Evolutionary conservation across 2,797 vertebrate species (phyloP).

Genomic region (Microctenopoma steveboyesi): DNA sequence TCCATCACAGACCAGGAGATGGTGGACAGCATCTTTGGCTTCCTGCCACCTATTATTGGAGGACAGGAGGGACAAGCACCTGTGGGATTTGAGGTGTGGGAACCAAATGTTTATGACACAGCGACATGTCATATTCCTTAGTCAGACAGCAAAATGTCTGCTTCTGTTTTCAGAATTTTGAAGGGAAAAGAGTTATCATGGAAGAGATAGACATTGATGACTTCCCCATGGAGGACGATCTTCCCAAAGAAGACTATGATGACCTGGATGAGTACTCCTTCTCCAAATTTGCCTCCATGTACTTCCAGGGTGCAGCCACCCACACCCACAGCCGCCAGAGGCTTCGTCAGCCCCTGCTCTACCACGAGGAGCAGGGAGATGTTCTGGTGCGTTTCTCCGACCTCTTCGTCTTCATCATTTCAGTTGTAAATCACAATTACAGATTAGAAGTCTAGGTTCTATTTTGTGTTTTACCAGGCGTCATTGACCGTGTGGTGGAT

Average conservation of each 20-base stretch:
- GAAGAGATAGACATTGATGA: slow-evolving; percentile 91
- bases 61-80: slow-evolving; percentile 88
- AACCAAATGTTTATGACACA: background rate
- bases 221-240: slow-evolving; percentile 79
- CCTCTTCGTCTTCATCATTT: background rate
- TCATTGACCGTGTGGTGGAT: slow-evolving; percentile 91
- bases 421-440: background rate
- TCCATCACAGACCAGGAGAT: slow-evolving; percentile 87
- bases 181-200: slow-evolving; percentile 72
- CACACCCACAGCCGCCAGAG: slow-evolving; percentile 85
- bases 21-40: slow-evolving; percentile 94
- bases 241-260: slow-evolving; percentile 83
- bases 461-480: slow-evolving; percentile 77
- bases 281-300: slow-evolving; percentile 92
- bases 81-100: slow-evolving; percentile 85
- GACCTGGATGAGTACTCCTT: slow-evolving; percentile 90
- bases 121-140: background rate
- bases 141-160: background rate
- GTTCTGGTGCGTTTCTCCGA: slow-evolving; percentile 80
- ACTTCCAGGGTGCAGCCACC: slow-evolving; percentile 92
- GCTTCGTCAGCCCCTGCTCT: slow-evolving; percentile 89
- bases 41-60: slow-evolving; percentile 87
- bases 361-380: slow-evolving; percentile 91
- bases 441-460: no score
- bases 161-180: slow-evolving; percentile 82